These are phyloP conservation scores for Spheniscus humboldti DNA, from an alignment of 2,797 vertebrate species.

Conservation along the genomic window DNA sequence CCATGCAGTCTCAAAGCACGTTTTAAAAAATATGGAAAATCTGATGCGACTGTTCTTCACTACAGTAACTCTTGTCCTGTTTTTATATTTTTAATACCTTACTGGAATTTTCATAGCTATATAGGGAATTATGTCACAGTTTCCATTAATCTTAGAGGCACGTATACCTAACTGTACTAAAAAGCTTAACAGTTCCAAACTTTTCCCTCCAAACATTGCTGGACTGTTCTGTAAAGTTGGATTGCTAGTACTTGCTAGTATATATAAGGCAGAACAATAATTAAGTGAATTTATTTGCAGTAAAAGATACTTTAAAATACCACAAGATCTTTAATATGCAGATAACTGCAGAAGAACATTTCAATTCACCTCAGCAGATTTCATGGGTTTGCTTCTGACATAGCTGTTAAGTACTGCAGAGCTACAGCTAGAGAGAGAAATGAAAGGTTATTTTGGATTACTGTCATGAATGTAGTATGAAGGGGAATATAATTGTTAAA, in stretches of 20 bases:
- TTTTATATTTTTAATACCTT: conserved; percentile 7
- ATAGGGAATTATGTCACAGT: not conserved
- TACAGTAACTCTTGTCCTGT: not conserved
- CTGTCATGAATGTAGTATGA: not conserved
- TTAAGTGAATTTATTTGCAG: conserved; percentile 11
- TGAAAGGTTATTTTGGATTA: not conserved
- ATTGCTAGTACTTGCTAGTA: not conserved
- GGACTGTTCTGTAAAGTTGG: not conserved
- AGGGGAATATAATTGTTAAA: not conserved
- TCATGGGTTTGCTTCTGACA: not conserved
- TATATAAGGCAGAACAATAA: not conserved
- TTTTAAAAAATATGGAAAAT: not conserved
- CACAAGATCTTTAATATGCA: not conserved
- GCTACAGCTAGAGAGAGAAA: not conserved
- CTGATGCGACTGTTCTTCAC: not conserved
- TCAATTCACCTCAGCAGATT: not conserved
- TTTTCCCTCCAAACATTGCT: not conserved
- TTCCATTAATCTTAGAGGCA: not conserved
- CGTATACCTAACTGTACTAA: not conserved
- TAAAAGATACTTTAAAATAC: not conserved
- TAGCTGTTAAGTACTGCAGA: not conserved
- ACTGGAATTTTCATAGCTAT: not conserved
- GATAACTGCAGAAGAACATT: not conserved
- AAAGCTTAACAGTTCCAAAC: not conserved
- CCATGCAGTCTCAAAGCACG: not conserved